A percentile compares a stretch with the other conserved stretches of the same genome.
phyloP scores from a whole-genome alignment of 1,140 invertebrate genomes.

The Andrena cerasifolii region DNA sequence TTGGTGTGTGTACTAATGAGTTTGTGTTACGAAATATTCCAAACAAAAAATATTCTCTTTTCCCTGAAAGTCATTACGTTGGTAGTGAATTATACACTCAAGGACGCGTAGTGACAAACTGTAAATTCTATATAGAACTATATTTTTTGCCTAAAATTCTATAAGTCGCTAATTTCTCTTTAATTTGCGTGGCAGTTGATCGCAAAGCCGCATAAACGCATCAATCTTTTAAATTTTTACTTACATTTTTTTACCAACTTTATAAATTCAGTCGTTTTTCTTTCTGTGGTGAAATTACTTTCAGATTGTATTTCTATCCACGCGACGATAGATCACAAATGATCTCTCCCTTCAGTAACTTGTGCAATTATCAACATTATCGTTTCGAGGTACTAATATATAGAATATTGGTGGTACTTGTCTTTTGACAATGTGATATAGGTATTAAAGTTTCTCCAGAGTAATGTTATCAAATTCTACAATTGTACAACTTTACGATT shows the following conservation, averaged over 20 bases:
- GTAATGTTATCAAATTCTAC: neutral
- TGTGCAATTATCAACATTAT: neutral
- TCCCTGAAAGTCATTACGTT: constrained; percentile 18
- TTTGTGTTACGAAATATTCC: neutral
- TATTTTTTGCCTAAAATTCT: constrained; percentile 21
- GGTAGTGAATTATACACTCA: constrained; percentile 63
- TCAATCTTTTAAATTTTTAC: neutral
- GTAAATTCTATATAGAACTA: constrained; percentile 33
- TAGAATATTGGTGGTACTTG: neutral
- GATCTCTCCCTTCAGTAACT: neutral
- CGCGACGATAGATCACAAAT: neutral
- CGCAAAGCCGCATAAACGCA: neutral
- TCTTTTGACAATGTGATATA: neutral
- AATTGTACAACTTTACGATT: neutral
- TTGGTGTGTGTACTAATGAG: neutral
- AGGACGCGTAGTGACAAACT: constrained; percentile 69
- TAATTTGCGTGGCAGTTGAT: neutral
- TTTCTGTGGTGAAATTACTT: neutral
- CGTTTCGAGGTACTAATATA: neutral
- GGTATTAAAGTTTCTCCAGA: neutral
- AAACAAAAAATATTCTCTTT: neutral
- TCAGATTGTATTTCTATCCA: neutral
- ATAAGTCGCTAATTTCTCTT: neutral
- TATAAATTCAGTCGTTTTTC: constrained; percentile 5
- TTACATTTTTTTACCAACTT: neutral